Evolutionary conservation across 2,888 invertebrate genomes (phyloP).

Genomic region (Nephrotoma appendiculata): DNA sequence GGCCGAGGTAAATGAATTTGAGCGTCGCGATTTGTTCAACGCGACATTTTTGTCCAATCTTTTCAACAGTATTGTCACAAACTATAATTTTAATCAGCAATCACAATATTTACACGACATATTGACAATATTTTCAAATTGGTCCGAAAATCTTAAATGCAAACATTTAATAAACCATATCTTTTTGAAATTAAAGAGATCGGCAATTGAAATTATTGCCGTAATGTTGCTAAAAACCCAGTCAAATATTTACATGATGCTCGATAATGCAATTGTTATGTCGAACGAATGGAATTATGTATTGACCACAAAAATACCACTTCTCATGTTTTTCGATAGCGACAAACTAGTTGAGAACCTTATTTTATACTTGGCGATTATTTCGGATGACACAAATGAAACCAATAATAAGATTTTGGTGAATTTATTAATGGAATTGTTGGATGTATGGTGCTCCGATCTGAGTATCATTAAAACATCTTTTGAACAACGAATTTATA

Average conservation of each 20-base stretch:
- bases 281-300: conserved; percentile 51
- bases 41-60: conserved; percentile 38
- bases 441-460: conserved; percentile 54
- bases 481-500: conserved; percentile 52
- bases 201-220: conserved; percentile 43
- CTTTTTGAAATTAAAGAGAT: conserved; percentile 39
- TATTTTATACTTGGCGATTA: conserved; percentile 41
- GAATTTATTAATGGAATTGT: conserved; percentile 38
- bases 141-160: conserved; percentile 26
- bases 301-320: conserved; percentile 44
- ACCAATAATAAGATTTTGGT: conserved; percentile 23
- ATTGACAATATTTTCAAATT: conserved; percentile 37
- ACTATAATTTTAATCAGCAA: conserved; percentile 36
- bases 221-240: conserved; percentile 39
- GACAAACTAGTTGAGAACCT: conserved; percentile 39
- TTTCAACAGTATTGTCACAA: conserved; percentile 44
- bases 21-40: conserved; percentile 17
- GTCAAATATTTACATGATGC: conserved; percentile 28
- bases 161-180: conserved; percentile 36
- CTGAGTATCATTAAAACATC: conserved; percentile 45
- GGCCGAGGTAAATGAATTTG: conserved; percentile 23
- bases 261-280: conserved; percentile 34
- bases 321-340: conserved; percentile 37
- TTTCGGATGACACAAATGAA: conserved; percentile 21
- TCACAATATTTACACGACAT: conserved; percentile 37